Conservation (phyloP, 2,888 invertebrate genomes). For the Seira ritae region DNA sequence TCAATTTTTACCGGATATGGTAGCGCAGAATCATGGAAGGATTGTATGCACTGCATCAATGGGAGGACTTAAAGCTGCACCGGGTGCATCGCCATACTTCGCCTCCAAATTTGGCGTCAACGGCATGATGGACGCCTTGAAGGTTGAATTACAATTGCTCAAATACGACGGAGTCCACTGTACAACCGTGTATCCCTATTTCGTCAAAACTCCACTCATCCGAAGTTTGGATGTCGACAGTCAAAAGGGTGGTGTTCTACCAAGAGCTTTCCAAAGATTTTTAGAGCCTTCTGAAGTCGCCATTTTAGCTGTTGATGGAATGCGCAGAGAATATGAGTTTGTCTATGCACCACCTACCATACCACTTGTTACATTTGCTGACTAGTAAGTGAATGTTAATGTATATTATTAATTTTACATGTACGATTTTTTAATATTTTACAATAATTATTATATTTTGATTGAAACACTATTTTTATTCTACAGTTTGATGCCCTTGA, state of each 20-base stretch:
- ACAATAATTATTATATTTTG: neutral
- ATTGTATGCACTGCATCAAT: conserved; percentile 62
- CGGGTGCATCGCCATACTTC: conserved; percentile 50
- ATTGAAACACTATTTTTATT: neutral
- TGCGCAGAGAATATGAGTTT: conserved; percentile 52
- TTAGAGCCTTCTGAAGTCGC: conserved; percentile 46
- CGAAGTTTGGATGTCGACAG: neutral
- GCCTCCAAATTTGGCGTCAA: conserved; percentile 58
- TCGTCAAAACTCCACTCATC: conserved; percentile 45
- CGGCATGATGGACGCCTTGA: conserved; percentile 54
- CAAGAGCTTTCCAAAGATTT: conserved; percentile 21
- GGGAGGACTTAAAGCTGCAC: conserved; percentile 40
- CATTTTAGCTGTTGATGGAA: conserved; percentile 45
- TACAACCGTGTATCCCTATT: conserved; percentile 42
- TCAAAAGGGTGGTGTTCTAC: neutral
- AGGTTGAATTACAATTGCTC: conserved; percentile 34
- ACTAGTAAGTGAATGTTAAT: conserved; percentile 46
- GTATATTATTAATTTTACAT: neutral
- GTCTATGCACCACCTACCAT: conserved; percentile 35
- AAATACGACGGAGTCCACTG: conserved; percentile 37
- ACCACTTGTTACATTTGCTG: conserved; percentile 17
- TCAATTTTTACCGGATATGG: conserved; percentile 66
- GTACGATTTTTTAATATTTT: neutral
- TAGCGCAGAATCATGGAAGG: conserved; percentile 60
- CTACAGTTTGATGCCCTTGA: conserved; percentile 44